Evolutionary conservation across 1,140 invertebrate genomes (phyloP).

Genomic region (Zaprionus taronus): DNA sequence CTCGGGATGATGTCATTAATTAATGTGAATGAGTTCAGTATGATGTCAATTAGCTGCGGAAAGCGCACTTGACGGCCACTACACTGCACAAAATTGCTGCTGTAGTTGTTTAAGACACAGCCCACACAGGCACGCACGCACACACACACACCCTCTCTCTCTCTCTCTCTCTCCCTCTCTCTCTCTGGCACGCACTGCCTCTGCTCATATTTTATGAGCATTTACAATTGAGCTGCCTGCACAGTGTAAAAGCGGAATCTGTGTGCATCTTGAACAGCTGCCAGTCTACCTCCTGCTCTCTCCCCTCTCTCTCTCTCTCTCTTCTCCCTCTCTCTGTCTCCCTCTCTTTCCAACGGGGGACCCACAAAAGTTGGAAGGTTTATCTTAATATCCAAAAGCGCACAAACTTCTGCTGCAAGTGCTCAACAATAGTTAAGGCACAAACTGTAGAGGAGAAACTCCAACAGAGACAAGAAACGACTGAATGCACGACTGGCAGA

Average conservation of each 20-base stretch:
- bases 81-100: conserved; percentile 64
- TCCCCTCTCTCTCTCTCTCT: not conserved
- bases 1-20: conserved; percentile 80
- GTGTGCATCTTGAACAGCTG: conserved; percentile 36
- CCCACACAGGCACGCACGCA: conserved; percentile 18
- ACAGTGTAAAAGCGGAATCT: conserved; percentile 16
- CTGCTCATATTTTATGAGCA: conserved; percentile 40
- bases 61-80: conserved; percentile 70
- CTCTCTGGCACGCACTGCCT: not conserved
- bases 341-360: not conserved
- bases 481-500: not conserved
- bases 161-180: not conserved
- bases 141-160: not conserved
- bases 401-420: conserved; percentile 59
- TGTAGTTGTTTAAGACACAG: conserved; percentile 42
- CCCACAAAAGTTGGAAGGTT: conserved; percentile 57
- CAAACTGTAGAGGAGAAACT: conserved; percentile 5
- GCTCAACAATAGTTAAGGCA: conserved; percentile 67
- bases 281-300: not conserved
- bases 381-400: conserved; percentile 57
- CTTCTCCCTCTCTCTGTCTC: not conserved
- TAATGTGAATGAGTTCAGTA: conserved; percentile 83
- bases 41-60: conserved; percentile 83
- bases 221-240: conserved; percentile 48
- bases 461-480: not conserved